Evolutionary conservation across 2,888 invertebrate genomes (phyloP).

Genomic region (Harmothoe impar): DNA sequence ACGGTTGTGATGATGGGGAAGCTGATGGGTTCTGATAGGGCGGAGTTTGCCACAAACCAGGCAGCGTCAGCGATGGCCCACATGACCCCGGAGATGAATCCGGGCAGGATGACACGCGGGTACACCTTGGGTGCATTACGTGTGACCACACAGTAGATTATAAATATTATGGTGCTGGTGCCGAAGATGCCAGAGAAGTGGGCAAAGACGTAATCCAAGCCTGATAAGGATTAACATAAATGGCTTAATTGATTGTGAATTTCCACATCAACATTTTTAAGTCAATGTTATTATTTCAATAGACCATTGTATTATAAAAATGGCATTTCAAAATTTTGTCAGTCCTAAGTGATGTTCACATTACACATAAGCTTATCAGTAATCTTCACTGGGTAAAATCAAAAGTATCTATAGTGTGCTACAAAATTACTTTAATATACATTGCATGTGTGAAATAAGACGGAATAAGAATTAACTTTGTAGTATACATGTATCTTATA

Average conservation of each 20-base stretch:
- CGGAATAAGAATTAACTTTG: no score
- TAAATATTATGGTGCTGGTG: constrained; percentile 82
- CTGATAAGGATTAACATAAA: constrained; percentile 72
- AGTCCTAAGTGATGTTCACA: constrained; percentile 6
- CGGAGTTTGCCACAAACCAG: constrained; percentile 85
- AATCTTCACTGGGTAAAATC: no score
- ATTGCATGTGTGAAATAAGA: no score
- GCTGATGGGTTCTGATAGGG: constrained; percentile 84
- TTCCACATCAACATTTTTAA: no score
- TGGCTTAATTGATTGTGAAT: background rate
- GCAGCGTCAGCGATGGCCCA: constrained; percentile 84
- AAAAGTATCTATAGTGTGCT: no score
- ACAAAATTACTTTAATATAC: no score
- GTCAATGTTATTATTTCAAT: background rate
- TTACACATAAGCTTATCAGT: no score
- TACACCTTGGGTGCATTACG: constrained; percentile 81
- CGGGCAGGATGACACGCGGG: constrained; percentile 83
- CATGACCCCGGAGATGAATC: constrained; percentile 83
- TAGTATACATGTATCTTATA: no score
- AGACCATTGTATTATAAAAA: background rate
- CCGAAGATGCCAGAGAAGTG: constrained; percentile 84
- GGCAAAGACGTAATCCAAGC: constrained; percentile 84
- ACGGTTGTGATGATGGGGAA: constrained; percentile 84
- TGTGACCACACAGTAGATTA: constrained; percentile 81
- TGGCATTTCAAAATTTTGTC: constrained; percentile 10